Base-by-base conservation (phyloP, 2,797 vertebrate species). In the Hydrolagus colliei region DNA sequence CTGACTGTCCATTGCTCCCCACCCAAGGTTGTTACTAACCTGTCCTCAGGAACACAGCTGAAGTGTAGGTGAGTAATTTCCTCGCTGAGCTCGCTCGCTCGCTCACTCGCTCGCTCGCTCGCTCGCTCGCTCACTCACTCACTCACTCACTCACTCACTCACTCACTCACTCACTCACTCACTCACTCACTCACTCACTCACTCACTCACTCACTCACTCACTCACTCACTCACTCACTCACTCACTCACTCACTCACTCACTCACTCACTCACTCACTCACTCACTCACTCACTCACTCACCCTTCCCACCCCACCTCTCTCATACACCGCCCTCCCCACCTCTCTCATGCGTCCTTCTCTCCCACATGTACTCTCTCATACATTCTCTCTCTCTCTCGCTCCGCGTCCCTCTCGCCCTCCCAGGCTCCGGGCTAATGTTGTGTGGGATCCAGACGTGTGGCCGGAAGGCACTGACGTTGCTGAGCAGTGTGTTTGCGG, bases 401-500 rank as follows among this genome's bases (percentile, higher is more conserved):
- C 80, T 73, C 85, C 27, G 68, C 65, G 74, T 73, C 77, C 35
- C 18, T 72, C 73, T 59, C 79, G 27, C 18, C 4, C 18, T 73
- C 72, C 72, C 18, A 18, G 75, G 79, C 68, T 78, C 85, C 41
- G 41, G 41, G 41, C 41, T 52, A 89, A 91, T 92, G 93, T 91
- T 90, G 89, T 90, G 91, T 92, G 95, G 91, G 76, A 99, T 98
- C 97, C 96, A 95, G n/a, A 72, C 95, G 86, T 99, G 95, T 16
- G 95, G 98, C 89, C 96, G 97, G 91, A 98, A 96, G 90, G 96
- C 94, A 18, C 92, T 99, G 93, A 97, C 96, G 88, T 94, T 99
- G 93, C 95, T 99, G 89, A 98, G 97, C 95, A 97, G 96, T 72
- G 94, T 98, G 86, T 98, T 99, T 12, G 96, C 97, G 0, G 96